Base-by-base conservation (phyloP, 2,113 vertebrate genomes). In the Hippoglossus stenolepis region DNA sequence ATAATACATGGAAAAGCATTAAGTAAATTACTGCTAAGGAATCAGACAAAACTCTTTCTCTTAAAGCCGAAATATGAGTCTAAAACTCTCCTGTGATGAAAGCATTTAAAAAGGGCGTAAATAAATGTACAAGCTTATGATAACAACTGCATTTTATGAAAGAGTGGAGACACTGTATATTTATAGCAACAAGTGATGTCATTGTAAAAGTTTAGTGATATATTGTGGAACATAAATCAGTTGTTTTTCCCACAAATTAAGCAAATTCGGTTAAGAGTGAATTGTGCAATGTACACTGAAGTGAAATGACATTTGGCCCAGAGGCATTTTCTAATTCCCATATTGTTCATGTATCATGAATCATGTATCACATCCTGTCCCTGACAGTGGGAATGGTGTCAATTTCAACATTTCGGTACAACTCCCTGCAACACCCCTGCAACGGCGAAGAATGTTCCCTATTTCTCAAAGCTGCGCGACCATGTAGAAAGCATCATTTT, bases 361-460 rank as follows among this genome's bases (percentile, higher is more conserved):
- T 31, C 31, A 31, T 31, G 31, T 49, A 31, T 54, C 43, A 38
- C 4, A 47, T 75, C 31, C 61, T n/a, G 15, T 70, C 54, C 11
- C 40, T 43, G 75, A 67, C 75, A 78, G 70, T 56, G 61, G 53
- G 63, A 83, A 78, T n/a, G 69, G 87, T 79, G 77, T 87, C 10
- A 2, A 59, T 90, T 87, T 84, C 85, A 82, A 76, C 79, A 85
- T 79, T 87, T 85, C 72, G 73, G 78, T 78, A 72, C 88, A 85
- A 77, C 53, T 60, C 75, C 66, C 20, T 64, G 74, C 59, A 31
- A 31, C 28, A 31, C 6, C 6, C 28, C 5, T 31, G 28, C 31
- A 73, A 70, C 6, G 4, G 65, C 28, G 31, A 24, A 78, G 82
- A 87, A 89, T 88, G 86, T 80, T 83, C 80, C 83, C 85, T 73